These are phyloP conservation scores for Hypsibius dujardini DNA, from an alignment of 1,140 invertebrate genomes.

Conservation along the genomic window DNA sequence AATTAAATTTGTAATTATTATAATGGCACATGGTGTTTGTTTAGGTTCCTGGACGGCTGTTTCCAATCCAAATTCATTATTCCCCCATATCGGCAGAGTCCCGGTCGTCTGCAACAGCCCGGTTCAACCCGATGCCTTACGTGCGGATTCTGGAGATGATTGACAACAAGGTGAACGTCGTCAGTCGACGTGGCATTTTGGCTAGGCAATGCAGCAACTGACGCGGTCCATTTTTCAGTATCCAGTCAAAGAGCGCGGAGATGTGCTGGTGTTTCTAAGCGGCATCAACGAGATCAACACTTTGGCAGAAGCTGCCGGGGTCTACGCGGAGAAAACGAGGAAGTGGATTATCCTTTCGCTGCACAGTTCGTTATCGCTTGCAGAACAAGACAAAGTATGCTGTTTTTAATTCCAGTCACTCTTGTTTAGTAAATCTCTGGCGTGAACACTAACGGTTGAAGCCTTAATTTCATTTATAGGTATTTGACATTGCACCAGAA, in stretches of 20 bases:
- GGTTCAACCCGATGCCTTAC: conserved; percentile 75
- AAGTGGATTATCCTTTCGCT: conserved; percentile 87
- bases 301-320: conserved; percentile 64
- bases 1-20: too few species aligned
- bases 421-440: too few species aligned
- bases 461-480: conserved; percentile 37
- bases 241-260: conserved; percentile 64
- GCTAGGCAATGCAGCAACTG: too few species aligned
- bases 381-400: conserved; percentile 79
- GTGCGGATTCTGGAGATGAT: conserved; percentile 76
- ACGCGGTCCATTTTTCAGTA: conserved; percentile 30
- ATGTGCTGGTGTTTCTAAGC: conserved; percentile 86
- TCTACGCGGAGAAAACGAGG: conserved; percentile 58
- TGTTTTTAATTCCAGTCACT: neutral
- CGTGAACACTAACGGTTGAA: conserved; percentile 11
- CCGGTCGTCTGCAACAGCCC: conserved; percentile 45
- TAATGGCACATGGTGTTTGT: neutral
- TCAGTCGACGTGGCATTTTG: neutral
- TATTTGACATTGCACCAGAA: conserved; percentile 88
- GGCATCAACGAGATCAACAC: conserved; percentile 84
- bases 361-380: conserved; percentile 75
- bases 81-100: conserved; percentile 58
- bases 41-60: conserved; percentile 77
- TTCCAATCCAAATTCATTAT: conserved; percentile 75
- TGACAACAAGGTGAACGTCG: conserved; percentile 54